A percentile compares a stretch with the other conserved stretches of the same genome.
Conservation (phyloP, 2,113 vertebrate genomes). For the Sylvietta virens region DNA sequence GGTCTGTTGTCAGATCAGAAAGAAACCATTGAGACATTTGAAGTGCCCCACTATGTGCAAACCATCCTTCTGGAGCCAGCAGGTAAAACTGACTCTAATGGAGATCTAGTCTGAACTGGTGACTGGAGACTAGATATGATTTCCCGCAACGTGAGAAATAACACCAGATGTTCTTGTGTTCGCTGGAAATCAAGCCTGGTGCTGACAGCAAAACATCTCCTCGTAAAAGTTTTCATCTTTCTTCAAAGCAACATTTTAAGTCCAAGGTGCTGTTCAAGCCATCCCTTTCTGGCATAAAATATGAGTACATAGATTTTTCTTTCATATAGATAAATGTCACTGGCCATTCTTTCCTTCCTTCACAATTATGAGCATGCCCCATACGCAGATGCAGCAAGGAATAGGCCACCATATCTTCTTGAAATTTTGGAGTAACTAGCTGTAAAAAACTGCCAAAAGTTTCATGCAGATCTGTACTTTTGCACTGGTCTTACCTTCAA, state of each 20-base stretch:
- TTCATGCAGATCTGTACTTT: not conserved
- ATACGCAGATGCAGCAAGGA: not conserved
- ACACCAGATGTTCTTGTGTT: not conserved
- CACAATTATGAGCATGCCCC: not conserved
- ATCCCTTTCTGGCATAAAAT: not conserved
- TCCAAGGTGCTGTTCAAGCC: not conserved
- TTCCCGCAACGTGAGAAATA: not conserved
- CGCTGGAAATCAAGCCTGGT: not conserved
- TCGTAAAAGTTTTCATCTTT: not conserved
- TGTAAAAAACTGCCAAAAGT: not conserved
- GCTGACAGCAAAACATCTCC: not conserved
- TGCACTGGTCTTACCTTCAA: not conserved
- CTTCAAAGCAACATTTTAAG: not conserved
- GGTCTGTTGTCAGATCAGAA: not conserved
- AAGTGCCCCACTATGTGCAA: not conserved
- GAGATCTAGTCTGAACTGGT: not conserved
- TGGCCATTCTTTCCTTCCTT: not conserved
- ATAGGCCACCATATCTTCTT: not conserved
- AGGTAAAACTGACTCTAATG: not conserved
- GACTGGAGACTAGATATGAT: not conserved
- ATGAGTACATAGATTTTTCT: not conserved
- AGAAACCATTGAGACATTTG: not conserved
- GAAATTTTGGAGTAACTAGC: not conserved
- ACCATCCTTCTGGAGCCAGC: not conserved
- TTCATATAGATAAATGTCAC: not conserved